Evolutionary conservation across 2,797 vertebrate genomes (phyloP).

Genomic region (Halcyon badia): DNA sequence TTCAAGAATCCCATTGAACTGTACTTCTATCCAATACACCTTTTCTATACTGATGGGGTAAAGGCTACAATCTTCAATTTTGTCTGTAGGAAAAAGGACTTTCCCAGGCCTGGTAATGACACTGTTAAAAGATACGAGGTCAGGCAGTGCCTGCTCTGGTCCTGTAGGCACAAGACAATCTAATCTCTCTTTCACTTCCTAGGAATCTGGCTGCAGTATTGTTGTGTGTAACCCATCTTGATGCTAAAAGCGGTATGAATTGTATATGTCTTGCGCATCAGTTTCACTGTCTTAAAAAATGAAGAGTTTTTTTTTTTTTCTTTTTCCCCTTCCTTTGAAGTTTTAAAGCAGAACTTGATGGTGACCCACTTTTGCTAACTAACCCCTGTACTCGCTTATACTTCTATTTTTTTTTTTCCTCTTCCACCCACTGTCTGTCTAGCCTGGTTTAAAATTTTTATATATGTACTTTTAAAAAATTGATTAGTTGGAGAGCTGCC

Average conservation of each 20-base stretch:
- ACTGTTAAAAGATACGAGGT: background rate
- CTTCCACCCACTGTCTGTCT: slow-evolving; percentile 82
- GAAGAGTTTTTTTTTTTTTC: slow-evolving; percentile 45
- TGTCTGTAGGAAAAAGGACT: background rate
- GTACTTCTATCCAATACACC: background rate
- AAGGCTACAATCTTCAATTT: background rate
- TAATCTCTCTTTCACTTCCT: background rate
- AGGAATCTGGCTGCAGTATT: background rate
- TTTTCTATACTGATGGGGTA: background rate
- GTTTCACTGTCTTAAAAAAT: slow-evolving; percentile 62
- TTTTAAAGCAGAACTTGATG: slow-evolving; percentile 79
- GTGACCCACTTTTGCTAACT: slow-evolving; percentile 85
- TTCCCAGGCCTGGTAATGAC: background rate
- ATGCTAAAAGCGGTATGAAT: slow-evolving; percentile 36
- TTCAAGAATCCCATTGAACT: background rate
- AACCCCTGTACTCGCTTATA: slow-evolving; percentile 81
- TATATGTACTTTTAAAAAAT: slow-evolving; percentile 89
- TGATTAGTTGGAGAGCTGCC: slow-evolving; percentile 87
- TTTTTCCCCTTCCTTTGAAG: slow-evolving; percentile 69
- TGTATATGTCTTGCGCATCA: slow-evolving; percentile 59
- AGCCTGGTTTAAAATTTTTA: slow-evolving; percentile 86
- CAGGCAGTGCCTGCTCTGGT: background rate
- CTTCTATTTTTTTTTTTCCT: slow-evolving; percentile 59
- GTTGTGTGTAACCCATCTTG: background rate
- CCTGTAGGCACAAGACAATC: background rate